Percentiles rank a stretch among this genome's conserved stretches.
These are phyloP conservation scores for Calidris pugnax DNA, from an alignment of 2,113 vertebrate genomes.

Conservation along the genomic window DNA sequence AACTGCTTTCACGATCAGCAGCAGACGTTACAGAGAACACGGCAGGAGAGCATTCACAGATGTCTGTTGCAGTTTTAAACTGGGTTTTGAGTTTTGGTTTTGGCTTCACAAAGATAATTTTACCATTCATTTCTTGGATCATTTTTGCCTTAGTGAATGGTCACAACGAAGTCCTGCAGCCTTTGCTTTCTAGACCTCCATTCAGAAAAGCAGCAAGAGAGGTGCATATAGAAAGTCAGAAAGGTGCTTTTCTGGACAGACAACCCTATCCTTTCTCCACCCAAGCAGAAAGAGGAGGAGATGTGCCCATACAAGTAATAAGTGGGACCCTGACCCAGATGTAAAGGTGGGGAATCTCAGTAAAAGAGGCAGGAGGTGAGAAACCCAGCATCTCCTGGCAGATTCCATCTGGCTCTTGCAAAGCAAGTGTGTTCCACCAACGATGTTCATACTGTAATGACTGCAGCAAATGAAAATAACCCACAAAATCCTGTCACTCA, in stretches of 20 bases:
- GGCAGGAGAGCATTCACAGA: background rate
- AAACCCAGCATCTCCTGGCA: background rate
- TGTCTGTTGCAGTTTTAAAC: background rate
- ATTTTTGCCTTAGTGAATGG: background rate
- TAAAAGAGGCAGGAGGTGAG: background rate
- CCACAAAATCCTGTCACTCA: background rate
- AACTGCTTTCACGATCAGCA: background rate
- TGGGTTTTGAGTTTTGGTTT: background rate
- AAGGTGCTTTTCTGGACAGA: too few species aligned
- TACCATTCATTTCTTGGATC: background rate
- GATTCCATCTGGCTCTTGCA: background rate
- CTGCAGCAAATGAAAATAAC: background rate
- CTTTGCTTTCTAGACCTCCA: too few species aligned
- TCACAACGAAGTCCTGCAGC: too few species aligned
- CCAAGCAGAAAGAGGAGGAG: too few species aligned
- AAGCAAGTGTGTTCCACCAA: background rate
- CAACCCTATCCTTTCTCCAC: too few species aligned
- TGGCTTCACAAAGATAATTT: background rate
- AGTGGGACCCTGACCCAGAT: background rate
- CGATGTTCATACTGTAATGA: background rate
- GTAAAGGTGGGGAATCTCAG: background rate
- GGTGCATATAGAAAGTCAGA: too few species aligned
- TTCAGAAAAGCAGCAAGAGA: too few species aligned
- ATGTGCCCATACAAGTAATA: background rate
- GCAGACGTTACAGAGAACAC: background rate